Percentiles rank a stretch among this genome's conserved stretches.
Conservation (phyloP, 2,888 invertebrate genomes). For the Plebejus argus region DNA sequence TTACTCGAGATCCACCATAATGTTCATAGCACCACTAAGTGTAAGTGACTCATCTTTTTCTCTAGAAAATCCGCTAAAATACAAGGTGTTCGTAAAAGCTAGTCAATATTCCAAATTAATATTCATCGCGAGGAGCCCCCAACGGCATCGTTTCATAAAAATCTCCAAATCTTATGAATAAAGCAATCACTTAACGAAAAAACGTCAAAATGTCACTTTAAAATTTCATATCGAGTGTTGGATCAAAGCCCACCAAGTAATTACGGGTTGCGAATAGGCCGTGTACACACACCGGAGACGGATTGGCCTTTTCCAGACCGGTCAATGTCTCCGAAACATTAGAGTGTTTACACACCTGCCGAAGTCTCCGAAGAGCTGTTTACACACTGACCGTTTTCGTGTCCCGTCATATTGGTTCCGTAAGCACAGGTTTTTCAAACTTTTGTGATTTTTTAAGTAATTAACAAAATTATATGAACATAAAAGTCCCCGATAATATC, state of each 20-base stretch:
- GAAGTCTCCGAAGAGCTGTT: neutral
- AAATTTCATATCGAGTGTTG: constrained; percentile 39
- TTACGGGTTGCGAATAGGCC: constrained; percentile 29
- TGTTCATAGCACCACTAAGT: constrained; percentile 3
- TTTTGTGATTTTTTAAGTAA: neutral
- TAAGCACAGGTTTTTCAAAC: neutral
- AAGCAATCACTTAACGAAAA: constrained; percentile 40
- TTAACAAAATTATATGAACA: neutral
- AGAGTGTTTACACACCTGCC: neutral
- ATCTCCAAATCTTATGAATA: constrained; percentile 35
- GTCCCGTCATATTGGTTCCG: neutral
- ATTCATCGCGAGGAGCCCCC: constrained; percentile 15
- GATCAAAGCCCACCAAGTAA: constrained; percentile 39
- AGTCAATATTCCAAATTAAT: constrained; percentile 32
- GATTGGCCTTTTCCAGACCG: neutral
- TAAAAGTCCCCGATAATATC: neutral
- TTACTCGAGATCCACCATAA: neutral
- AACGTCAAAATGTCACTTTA: constrained; percentile 37
- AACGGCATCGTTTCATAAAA: constrained; percentile 32
- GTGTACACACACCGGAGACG: neutral
- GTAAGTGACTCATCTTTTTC: constrained; percentile 24
- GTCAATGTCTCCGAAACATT: neutral
- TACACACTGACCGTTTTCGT: neutral
- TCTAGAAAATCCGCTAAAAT: constrained; percentile 12
- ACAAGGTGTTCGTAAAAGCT: constrained; percentile 28